phyloP scores from a whole-genome alignment of 2,888 invertebrate species.

The Lamellibrachia satsuma region DNA sequence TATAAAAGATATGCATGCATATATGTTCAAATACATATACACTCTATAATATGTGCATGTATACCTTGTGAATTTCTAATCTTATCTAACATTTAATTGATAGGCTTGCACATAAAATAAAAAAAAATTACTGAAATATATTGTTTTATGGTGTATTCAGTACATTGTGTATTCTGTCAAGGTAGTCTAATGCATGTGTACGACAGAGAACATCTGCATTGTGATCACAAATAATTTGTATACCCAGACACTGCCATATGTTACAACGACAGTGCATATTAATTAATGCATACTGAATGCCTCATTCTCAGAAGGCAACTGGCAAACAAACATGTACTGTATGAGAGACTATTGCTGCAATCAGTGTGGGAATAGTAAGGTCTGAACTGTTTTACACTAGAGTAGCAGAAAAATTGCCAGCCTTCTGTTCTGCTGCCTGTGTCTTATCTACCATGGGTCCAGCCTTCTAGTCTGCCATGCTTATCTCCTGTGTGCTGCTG shows the following conservation, averaged over 20 bases:
- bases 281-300: neutral
- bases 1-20: too few species aligned
- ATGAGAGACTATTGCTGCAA: neutral
- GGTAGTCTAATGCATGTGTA: too few species aligned
- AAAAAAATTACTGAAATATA: too few species aligned
- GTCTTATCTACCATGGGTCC: neutral
- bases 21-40: too few species aligned
- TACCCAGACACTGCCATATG: neutral
- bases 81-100: too few species aligned
- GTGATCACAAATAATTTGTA: neutral
- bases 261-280: neutral
- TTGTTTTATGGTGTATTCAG: too few species aligned
- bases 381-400: neutral
- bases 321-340: neutral
- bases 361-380: neutral
- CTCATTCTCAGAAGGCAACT: neutral
- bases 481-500: neutral
- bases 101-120: too few species aligned
- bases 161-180: too few species aligned
- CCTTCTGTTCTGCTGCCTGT: neutral
- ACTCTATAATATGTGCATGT: too few species aligned
- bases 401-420: neutral
- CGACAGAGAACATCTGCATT: neutral
- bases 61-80: too few species aligned
- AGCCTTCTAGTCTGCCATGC: neutral